Evolutionary conservation across 2,888 invertebrate genomes (phyloP).

Genomic region (Abrostola triplasia): DNA sequence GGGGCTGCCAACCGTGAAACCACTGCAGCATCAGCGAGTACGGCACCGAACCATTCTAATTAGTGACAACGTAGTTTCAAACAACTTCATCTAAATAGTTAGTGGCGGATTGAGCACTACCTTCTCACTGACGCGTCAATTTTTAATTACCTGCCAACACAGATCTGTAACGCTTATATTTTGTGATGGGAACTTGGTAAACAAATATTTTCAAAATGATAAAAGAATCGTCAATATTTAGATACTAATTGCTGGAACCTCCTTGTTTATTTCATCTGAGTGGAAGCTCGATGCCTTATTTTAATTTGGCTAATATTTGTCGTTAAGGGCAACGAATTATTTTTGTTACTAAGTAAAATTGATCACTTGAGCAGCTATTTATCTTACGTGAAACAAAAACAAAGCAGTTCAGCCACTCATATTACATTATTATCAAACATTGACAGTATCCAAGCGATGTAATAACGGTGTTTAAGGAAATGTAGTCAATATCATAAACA

Average conservation of each 20-base stretch:
- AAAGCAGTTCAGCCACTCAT: neutral
- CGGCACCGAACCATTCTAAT: conserved; percentile 60
- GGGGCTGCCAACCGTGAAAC: conserved; percentile 41
- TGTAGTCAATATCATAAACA: conserved; percentile 43
- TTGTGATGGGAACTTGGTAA: neutral
- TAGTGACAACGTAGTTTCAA: conserved; percentile 64
- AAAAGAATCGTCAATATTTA: neutral
- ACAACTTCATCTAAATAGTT: conserved; percentile 66
- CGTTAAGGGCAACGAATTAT: too few relatives aligned
- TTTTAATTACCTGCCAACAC: conserved; percentile 64
- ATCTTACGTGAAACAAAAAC: neutral
- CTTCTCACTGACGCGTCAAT: conserved; percentile 60
- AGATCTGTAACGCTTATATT: conserved; percentile 17
- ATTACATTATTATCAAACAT: neutral
- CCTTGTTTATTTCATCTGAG: too few relatives aligned
- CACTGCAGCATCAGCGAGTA: conserved; percentile 41
- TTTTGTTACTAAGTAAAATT: too few relatives aligned
- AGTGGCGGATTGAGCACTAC: conserved; percentile 32
- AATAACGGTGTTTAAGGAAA: conserved; percentile 18
- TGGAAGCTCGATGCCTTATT: too few relatives aligned
- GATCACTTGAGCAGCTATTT: too few relatives aligned
- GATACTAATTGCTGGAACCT: too few relatives aligned
- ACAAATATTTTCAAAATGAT: neutral
- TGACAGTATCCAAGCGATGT: conserved; percentile 19
- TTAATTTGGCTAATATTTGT: too few relatives aligned